Base-by-base conservation (phyloP, 2,888 invertebrate species). In the Sympetrum striolatum region DNA sequence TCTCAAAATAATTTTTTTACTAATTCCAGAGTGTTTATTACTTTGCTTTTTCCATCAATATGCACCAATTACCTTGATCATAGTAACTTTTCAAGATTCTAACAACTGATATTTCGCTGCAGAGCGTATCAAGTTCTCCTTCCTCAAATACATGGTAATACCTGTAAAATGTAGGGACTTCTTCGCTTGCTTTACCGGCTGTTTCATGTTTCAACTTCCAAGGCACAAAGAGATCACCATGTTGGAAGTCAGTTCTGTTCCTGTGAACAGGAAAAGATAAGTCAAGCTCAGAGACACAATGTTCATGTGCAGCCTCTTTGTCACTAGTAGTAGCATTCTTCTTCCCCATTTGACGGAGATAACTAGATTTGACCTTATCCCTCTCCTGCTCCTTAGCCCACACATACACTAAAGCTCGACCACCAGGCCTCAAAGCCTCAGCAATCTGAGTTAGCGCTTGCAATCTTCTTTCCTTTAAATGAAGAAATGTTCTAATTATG, bases 11-110 rank as follows among this genome's bases (percentile, higher is more conserved):
- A 86, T 64, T 86, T 86, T 86, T 86, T 60, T 86, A 60, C n/a
- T 37, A 86, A 8, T 22, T 39, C 18, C 12, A n/a, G 22, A 14
- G 37, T 2, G 58, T n/a, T 86, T n/a, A 48, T 86, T 82, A 31
- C 25, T 82, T 82, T 58, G 37, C 44, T 95, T 97, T 98, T 93
- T 95, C 94, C 93, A 98, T 95, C 92, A 97, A 94, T 58, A 97
- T 96, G 95, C 98, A 99, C 98, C 99, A 98, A 93, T 99, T 99
- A 0, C 99, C 99, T 94, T 99, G 97, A 94, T 99, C 99, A 93
- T 99, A 99, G 94, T 98, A 99, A 92, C 96, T 96, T 48, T 95
- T 94, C 58, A 95, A 93, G 18, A 98, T 94, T 80, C 93, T 92
- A 73, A 97, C 94, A 80, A 94, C 94, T 0, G 94, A 92, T 8